phyloP scores from a whole-genome alignment of 2,888 invertebrate species.

The Pediacus dermestoides region DNA sequence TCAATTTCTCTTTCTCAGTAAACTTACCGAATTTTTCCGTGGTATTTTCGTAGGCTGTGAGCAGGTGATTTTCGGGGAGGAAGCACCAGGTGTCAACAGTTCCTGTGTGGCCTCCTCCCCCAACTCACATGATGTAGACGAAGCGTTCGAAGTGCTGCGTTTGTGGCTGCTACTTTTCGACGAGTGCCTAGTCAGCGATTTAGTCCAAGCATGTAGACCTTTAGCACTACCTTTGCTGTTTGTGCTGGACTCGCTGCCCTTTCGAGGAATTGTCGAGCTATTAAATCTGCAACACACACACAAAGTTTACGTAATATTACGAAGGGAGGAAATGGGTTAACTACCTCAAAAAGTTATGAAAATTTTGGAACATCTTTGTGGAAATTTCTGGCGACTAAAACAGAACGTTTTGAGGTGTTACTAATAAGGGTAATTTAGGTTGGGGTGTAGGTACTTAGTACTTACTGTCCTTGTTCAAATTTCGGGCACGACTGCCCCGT shows the following conservation, averaged over 20 bases:
- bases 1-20: too few relatives aligned
- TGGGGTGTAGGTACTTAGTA: too few relatives aligned
- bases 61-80: constrained; percentile 53
- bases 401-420: too few relatives aligned
- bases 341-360: too few relatives aligned
- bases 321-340: not conserved
- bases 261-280: constrained; percentile 47
- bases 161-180: constrained; percentile 46
- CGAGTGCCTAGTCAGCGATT: constrained; percentile 48
- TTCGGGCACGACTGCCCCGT: constrained; percentile 52
- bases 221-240: constrained; percentile 35
- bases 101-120: constrained; percentile 58
- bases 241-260: constrained; percentile 40
- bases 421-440: too few relatives aligned
- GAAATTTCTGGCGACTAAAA: too few relatives aligned
- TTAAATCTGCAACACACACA: constrained; percentile 33
- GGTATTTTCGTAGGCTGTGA: constrained; percentile 8
- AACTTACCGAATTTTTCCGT: constrained; percentile 2
- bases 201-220: constrained; percentile 35
- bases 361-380: too few relatives aligned
- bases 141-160: constrained; percentile 35
- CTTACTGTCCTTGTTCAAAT: constrained; percentile 48
- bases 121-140: constrained; percentile 45
- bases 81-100: constrained; percentile 47
- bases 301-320: not conserved